Evolutionary conservation across 1,140 invertebrate genomes (phyloP), one percentile per base, ranked within the genome.

Genomic region (Protaetia brevitarsis): DNA sequence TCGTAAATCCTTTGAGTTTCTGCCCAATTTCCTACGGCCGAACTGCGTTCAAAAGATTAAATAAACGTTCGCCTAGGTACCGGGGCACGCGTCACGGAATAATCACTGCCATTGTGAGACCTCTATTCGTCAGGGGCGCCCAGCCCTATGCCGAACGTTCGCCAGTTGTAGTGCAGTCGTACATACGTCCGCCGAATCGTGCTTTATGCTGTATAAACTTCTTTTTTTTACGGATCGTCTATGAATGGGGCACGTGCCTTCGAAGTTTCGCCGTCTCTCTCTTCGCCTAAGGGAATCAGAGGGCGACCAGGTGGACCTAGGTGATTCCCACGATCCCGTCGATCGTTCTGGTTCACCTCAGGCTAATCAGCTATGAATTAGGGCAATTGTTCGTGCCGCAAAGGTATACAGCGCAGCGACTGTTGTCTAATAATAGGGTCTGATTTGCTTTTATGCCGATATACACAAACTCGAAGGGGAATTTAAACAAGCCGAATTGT

Each of bases 281-380:
- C 41, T 51, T 23, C 11, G 16, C n/a, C 41, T 6, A 51, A 6
- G 26, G 41, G 26, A 51, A 23, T 23, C 16, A 10, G 3, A 51
- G 16, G 41, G 41, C 19, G 41, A 16, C 41, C 41, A 51, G 41
- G 41, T 51, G 16, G 41, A 51, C 3, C 19, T 21, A 21, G 41
- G 16, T 51, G 41, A 3, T 51, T 51, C 41, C 41, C 41, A 51
- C 41, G 41, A 51, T 34, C 31, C 5, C 8, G 31, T 34, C n/a
- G 31, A 34, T 51, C 13, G 41, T 51, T 51, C 1, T 51, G 41
- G 41, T 51, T 51, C 41, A 51, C 41, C 41, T 51, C 41, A 51
- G 41, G 41, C 41, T 51, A 51, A 51, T 51, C 41, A 51, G 41
- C 41, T 51, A 51, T 51, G 19, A 16, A 51, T 51, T 51, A 51